These are phyloP conservation scores for Onychorhynchus coronatus DNA, from an alignment of 2,113 vertebrate genomes.

Conservation along the genomic window DNA sequence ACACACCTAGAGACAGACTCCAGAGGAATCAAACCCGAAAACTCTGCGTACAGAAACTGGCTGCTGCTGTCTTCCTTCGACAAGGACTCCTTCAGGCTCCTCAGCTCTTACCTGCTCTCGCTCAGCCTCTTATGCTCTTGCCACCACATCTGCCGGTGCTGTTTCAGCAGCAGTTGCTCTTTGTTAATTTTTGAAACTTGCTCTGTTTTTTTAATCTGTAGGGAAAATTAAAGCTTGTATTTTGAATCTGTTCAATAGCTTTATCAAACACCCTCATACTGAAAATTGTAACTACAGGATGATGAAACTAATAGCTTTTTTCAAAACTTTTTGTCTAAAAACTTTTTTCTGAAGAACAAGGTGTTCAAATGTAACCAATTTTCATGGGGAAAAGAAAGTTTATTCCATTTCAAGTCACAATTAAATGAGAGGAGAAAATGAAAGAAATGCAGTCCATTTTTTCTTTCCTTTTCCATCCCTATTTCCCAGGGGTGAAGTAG, in stretches of 20 bases:
- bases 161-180: conserved; percentile 82
- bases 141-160: conserved; percentile 89
- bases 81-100: background rate
- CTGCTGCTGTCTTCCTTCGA: background rate
- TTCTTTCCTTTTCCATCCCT: background rate
- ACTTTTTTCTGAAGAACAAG: background rate
- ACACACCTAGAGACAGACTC: background rate
- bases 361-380: background rate
- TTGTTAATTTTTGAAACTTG: conserved; percentile 82
- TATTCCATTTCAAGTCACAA: background rate
- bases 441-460: background rate
- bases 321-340: background rate
- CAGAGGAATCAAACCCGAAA: background rate
- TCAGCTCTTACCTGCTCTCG: conserved; percentile 79
- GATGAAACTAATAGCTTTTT: background rate
- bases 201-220: conserved; percentile 80
- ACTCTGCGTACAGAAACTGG: too few relatives aligned
- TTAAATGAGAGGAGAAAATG: background rate
- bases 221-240: background rate
- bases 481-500: background rate
- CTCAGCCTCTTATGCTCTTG: conserved; percentile 77
- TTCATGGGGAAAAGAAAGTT: background rate
- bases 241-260: background rate
- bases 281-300: background rate
- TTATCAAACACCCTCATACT: background rate